phyloP scores from a whole-genome alignment of 1,140 invertebrate genomes.

The Ditylenchus dipsaci region DNA sequence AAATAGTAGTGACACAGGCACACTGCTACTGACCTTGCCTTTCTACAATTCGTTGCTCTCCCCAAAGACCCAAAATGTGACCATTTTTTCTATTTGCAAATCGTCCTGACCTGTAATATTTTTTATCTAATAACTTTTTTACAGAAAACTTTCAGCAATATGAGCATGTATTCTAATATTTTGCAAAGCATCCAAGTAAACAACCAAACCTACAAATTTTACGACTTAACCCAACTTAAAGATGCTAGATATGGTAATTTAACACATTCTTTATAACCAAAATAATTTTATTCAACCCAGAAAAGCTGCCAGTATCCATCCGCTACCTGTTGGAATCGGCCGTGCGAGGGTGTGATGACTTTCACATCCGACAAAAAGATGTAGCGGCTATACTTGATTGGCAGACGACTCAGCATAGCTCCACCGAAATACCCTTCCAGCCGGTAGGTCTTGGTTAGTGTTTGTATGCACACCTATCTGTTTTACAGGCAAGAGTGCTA shows the following conservation, averaged over 20 bases:
- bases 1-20: no score
- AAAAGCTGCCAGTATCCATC: conserved; percentile 81
- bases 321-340: conserved; percentile 87
- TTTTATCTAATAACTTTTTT: neutral
- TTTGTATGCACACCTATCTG: no score
- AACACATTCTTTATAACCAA: neutral
- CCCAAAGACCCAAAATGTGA: no score
- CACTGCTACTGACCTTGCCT: no score
- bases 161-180: neutral
- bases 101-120: no score
- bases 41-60: no score
- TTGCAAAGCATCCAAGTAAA: neutral
- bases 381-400: conserved; percentile 86
- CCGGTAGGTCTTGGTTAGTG: conserved; percentile 68
- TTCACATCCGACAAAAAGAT: conserved; percentile 76
- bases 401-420: conserved; percentile 71
- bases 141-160: neutral
- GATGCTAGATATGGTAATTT: conserved; percentile 5
- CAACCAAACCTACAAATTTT: conserved; percentile 7
- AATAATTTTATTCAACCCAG: conserved; percentile 44
- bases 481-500: conserved; percentile 66
- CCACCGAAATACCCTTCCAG: conserved; percentile 89
- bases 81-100: no score
- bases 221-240: neutral
- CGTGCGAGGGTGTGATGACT: conserved; percentile 90